Evolutionary conservation across 2,113 vertebrate genomes (phyloP).

Genomic region (Trochalopteron elliotii): DNA sequence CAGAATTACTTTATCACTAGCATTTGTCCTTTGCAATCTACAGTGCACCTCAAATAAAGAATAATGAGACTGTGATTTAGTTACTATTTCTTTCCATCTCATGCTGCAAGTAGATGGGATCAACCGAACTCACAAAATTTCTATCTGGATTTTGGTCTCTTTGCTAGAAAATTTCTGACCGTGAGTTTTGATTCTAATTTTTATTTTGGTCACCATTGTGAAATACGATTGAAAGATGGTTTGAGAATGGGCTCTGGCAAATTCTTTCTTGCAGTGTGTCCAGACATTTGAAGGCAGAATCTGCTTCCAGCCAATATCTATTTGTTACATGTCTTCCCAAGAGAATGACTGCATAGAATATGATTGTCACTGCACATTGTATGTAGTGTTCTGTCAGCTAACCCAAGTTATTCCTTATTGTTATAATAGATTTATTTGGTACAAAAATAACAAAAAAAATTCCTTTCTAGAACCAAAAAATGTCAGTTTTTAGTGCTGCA

Average conservation of each 20-base stretch:
- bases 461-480: neutral
- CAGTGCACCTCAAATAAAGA: neutral
- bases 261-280: neutral
- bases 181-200: neutral
- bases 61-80: neutral
- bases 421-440: neutral
- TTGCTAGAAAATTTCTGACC: neutral
- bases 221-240: neutral
- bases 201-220: neutral
- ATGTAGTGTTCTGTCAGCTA: neutral
- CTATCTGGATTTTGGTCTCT: neutral
- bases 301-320: neutral
- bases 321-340: neutral
- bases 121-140: neutral
- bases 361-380: neutral
- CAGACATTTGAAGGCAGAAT: neutral
- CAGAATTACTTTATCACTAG: neutral
- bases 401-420: neutral
- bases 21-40: neutral
- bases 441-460: neutral
- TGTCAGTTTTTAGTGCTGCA: rapidly evolving
- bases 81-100: neutral
- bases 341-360: neutral
- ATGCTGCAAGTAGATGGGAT: neutral
- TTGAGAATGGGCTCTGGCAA: neutral